Conservation (phyloP, 1,140 invertebrate species). For the Eubasilissa regina region DNA sequence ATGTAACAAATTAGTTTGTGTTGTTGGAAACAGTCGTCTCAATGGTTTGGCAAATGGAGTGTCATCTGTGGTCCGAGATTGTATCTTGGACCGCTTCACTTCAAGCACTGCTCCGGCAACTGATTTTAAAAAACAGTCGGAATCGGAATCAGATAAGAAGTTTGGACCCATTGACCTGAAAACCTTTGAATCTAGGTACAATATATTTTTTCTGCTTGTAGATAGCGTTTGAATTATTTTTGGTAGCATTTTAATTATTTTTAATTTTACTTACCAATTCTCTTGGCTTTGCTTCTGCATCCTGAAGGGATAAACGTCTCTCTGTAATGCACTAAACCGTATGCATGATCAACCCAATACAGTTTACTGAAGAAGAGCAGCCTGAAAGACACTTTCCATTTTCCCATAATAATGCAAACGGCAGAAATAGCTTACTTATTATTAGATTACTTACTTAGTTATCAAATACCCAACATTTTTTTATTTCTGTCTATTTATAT, state of each 20-base stretch:
- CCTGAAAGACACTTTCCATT: not conserved
- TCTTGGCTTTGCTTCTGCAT: not conserved
- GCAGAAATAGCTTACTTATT: too few species aligned
- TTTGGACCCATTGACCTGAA: constrained; percentile 73
- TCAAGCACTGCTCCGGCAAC: constrained; percentile 61
- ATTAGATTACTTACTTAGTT: too few species aligned
- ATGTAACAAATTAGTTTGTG: not conserved
- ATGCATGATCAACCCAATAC: constrained; percentile 2
- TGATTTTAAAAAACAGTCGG: constrained; percentile 53
- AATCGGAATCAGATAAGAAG: constrained; percentile 58
- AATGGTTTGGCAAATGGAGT: constrained; percentile 82
- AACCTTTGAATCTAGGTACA: constrained; percentile 78
- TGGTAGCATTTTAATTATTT: constrained; percentile 12
- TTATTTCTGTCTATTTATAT: too few species aligned
- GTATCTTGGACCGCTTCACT: constrained; percentile 75
- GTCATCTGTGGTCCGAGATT: constrained; percentile 79
- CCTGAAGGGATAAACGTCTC: not conserved
- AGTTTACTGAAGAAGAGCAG: not conserved
- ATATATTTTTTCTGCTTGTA: constrained; percentile 11
- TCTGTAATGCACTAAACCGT: not conserved
- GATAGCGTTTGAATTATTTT: constrained; percentile 31
- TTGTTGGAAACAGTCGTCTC: constrained; percentile 71
- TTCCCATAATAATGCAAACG: too few species aligned
- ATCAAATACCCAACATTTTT: too few species aligned
- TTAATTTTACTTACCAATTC: not conserved